phyloP scores from a whole-genome alignment of 2,888 invertebrate genomes.

The Plagodis dolabraria region DNA sequence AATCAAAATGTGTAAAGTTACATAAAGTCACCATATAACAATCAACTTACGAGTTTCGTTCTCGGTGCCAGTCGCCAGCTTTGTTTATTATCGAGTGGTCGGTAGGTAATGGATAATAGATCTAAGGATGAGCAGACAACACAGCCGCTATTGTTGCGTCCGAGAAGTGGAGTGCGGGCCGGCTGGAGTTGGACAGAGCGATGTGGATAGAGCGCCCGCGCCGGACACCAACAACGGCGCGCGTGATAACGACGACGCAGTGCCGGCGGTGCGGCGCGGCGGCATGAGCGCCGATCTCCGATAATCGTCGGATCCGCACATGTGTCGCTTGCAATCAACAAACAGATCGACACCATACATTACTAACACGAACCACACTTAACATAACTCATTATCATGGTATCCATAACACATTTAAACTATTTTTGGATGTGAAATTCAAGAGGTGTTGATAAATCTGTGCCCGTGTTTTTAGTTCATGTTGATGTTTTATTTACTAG shows the following conservation, averaged over 20 bases:
- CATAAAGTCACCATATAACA: conserved; percentile 11
- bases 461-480: too few relatives aligned
- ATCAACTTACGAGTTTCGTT: conserved; percentile 31
- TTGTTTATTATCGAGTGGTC: conserved; percentile 34
- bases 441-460: too few relatives aligned
- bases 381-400: conserved; percentile 29
- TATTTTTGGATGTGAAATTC: too few relatives aligned
- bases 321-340: conserved; percentile 35
- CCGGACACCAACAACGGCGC: conserved; percentile 64
- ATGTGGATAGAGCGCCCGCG: conserved; percentile 43
- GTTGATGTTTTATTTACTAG: conserved; percentile 41
- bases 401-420: not conserved
- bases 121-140: conserved; percentile 49
- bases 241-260: conserved; percentile 67
- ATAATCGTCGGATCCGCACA: conserved; percentile 69
- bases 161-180: conserved; percentile 65
- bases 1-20: conserved; percentile 12
- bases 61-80: conserved; percentile 39
- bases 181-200: conserved; percentile 31
- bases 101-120: conserved; percentile 38
- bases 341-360: conserved; percentile 29
- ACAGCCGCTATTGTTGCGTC: conserved; percentile 64
- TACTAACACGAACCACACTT: conserved; percentile 21
- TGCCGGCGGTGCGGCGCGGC: conserved; percentile 40
- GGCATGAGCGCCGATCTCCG: conserved; percentile 57